Evolutionary conservation across 2,888 invertebrate species (phyloP).

Genomic region (Spisula subtruncata): DNA sequence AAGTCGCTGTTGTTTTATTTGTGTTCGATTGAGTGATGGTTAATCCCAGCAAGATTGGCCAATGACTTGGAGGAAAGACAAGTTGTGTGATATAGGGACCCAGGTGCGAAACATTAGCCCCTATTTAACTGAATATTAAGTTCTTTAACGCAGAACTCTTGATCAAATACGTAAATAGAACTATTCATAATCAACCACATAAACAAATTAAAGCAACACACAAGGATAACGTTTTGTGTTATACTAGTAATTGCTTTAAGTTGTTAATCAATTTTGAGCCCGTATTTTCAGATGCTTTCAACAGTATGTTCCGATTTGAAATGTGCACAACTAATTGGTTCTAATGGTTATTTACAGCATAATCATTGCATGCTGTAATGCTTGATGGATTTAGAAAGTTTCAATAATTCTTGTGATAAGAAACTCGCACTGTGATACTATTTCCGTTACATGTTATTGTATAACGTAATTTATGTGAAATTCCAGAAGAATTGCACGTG

Average conservation of each 20-base stretch:
- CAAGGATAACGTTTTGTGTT: neutral
- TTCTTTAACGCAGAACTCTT: too few species aligned
- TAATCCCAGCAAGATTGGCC: too few species aligned
- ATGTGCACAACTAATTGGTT: neutral
- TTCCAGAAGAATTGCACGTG: neutral
- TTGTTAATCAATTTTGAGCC: slow-evolving; percentile 12
- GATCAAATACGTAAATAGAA: neutral
- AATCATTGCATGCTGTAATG: neutral
- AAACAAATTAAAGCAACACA: neutral
- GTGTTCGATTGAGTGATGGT: too few species aligned
- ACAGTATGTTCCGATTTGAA: neutral
- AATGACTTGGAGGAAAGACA: too few species aligned
- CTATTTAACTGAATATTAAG: too few species aligned
- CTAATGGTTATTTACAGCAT: slow-evolving; percentile 9
- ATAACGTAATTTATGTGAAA: neutral
- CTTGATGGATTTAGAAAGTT: neutral
- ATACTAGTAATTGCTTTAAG: too few species aligned
- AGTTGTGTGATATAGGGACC: too few species aligned
- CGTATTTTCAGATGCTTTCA: neutral
- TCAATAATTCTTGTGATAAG: slow-evolving; percentile 26
- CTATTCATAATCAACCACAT: neutral
- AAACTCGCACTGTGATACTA: neutral
- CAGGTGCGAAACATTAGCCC: too few species aligned
- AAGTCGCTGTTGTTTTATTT: too few species aligned
- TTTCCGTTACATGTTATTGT: neutral